A percentile compares a stretch with the other conserved stretches of the same genome.
These are phyloP conservation scores for Epirrita christyi DNA, from an alignment of 2,888 invertebrate genomes.

Conservation along the genomic window DNA sequence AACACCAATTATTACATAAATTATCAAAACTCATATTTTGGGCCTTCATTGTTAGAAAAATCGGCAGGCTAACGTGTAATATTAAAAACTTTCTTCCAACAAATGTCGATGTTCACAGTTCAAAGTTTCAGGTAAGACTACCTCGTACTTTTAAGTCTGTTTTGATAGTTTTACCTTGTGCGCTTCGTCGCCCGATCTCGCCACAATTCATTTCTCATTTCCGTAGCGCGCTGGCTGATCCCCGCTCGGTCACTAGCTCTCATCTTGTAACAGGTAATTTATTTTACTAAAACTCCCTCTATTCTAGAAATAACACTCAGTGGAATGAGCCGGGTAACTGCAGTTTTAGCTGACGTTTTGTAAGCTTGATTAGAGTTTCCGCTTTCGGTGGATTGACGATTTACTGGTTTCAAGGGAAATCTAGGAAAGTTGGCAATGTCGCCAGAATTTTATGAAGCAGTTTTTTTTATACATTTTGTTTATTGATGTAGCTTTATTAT, in stretches of 20 bases:
- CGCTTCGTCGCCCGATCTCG: slow-evolving; percentile 43
- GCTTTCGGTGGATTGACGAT: slow-evolving; percentile 38
- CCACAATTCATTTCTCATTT: slow-evolving; percentile 74
- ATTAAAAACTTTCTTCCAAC: not conserved
- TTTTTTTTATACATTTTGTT: not conserved
- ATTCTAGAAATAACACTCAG: slow-evolving; percentile 58
- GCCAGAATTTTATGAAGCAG: slow-evolving; percentile 3
- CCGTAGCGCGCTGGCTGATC: slow-evolving; percentile 56
- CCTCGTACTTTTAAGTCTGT: slow-evolving; percentile 41
- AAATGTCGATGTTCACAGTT: not conserved
- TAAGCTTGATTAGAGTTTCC: slow-evolving; percentile 50
- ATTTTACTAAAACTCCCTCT: slow-evolving; percentile 63
- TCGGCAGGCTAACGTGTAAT: not conserved
- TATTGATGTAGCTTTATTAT: not conserved
- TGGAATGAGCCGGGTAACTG: slow-evolving; percentile 44
- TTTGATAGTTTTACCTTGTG: slow-evolving; percentile 42
- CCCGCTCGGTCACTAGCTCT: slow-evolving; percentile 57
- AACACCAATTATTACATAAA: too few relatives aligned
- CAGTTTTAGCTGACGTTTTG: slow-evolving; percentile 49
- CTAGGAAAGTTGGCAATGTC: slow-evolving; percentile 30
- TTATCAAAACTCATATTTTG: too few relatives aligned
- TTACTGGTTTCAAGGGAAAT: slow-evolving; percentile 30
- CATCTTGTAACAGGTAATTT: slow-evolving; percentile 65
- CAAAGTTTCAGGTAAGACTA: slow-evolving; percentile 13
- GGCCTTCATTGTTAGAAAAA: not conserved